Evolutionary conservation across 2,113 vertebrate species (phyloP).

Genomic region (Blennius ocellaris): DNA sequence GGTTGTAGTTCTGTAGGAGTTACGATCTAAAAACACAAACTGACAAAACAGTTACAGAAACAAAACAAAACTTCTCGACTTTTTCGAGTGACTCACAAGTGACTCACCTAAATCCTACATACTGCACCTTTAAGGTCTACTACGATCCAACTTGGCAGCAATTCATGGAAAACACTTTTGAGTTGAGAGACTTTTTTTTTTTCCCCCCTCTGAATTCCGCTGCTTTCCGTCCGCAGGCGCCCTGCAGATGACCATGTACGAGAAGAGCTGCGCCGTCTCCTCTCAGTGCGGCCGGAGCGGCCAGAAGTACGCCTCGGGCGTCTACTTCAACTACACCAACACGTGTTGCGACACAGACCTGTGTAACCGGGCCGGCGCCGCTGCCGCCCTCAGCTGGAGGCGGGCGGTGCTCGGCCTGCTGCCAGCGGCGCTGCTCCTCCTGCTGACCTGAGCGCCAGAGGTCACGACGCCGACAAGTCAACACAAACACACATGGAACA

Average conservation of each 20-base stretch:
- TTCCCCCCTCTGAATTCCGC: no score
- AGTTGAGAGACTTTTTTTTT: no score
- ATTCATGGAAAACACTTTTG: no score
- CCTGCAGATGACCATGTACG: slow-evolving; percentile 72
- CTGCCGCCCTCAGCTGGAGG: slow-evolving; percentile 45
- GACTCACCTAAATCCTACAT: no score
- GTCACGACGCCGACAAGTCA: no score
- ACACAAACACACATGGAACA: neutral
- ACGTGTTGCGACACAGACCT: slow-evolving; percentile 82
- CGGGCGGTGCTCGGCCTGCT: slow-evolving; percentile 50
- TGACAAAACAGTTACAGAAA: no score
- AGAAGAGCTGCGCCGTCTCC: slow-evolving; percentile 80
- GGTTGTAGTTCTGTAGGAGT: no score
- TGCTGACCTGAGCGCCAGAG: slow-evolving; percentile 65
- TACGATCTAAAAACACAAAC: no score
- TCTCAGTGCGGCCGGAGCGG: slow-evolving; percentile 74
- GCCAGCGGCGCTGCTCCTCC: slow-evolving; percentile 32
- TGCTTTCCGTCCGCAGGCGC: slow-evolving; percentile 53
- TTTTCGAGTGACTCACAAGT: no score
- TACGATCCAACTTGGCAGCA: no score
- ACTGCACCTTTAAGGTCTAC: no score
- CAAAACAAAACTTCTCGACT: no score
- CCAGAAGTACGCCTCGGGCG: slow-evolving; percentile 70
- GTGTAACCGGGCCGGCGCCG: slow-evolving; percentile 71
- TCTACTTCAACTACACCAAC: slow-evolving; percentile 81